Evolutionary conservation across 1,140 invertebrate species (phyloP), one percentile per base, ranked within the genome.

Genomic region (Nephila pilipes): DNA sequence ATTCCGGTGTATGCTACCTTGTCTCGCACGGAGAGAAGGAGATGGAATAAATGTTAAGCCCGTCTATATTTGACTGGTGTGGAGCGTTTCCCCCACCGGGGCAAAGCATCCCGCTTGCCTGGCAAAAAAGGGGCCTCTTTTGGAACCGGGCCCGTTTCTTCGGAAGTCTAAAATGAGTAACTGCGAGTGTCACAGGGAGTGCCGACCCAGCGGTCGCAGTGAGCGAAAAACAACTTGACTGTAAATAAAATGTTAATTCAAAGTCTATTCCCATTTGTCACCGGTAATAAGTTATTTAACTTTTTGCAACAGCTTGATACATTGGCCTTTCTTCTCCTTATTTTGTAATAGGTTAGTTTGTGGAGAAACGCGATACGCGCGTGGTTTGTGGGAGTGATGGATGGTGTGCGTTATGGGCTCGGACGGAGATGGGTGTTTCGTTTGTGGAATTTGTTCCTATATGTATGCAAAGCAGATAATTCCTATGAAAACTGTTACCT

Each of bases 141-240:
- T 81, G 75, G 89, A 90, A 63, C 55, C 69, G 20, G 85, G 85
- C 58, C 85, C 89, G 89, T 18, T 32, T 75, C 29, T 12, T 18
- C 25, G 89, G 85, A 65, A 81, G 12, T 46, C 89, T 90, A 81
- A 90, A 90, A 90, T 90, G 89, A 90, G 89, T 90, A 38, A 90
- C 75, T 63, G 89, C 75, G 29, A 90, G 58, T 90, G 89, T 90
- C 89, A 90, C 38, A 29, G 79, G 60, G 54, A 54, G 58, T 85
- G 54, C 38, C 83, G 83, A 85, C 55, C 83, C 57, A 25, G 22
- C 25, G 22, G 12, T n/a, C 25, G 57, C 18, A 25, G 22, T 3
- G 83, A 29, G 29, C 63, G 63, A 65, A 32, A n/a, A 75, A 75
- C 69, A 75, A 36, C 69, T 32, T 36, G 32, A 75, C 32, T 75